A percentile compares a stretch with the other conserved stretches of the same genome.
Conservation (phyloP, 1,140 invertebrate species). For the Achroia grisella region DNA sequence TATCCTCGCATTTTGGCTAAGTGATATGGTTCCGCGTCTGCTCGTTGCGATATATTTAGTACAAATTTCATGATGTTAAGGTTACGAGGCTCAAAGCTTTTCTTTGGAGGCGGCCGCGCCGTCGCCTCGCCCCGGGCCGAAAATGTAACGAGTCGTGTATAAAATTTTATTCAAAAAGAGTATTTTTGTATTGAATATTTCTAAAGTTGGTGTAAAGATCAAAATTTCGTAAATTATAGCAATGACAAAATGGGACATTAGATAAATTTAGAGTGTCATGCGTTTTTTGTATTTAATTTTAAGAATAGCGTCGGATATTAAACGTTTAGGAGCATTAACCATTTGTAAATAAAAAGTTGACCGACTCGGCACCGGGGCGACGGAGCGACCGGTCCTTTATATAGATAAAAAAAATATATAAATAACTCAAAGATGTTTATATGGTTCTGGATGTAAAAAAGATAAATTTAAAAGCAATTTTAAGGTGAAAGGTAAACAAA, state of each 20-base stretch:
- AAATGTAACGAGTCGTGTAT: slow-evolving; percentile 68
- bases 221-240: slow-evolving; percentile 74
- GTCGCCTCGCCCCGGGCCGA: slow-evolving; percentile 35
- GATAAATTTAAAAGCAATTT: slow-evolving; percentile 67
- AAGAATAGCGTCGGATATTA: slow-evolving; percentile 72
- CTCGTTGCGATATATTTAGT: slow-evolving; percentile 70
- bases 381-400: slow-evolving; percentile 46
- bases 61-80: slow-evolving; percentile 74
- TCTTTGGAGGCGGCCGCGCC: slow-evolving; percentile 51
- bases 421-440: slow-evolving; percentile 74
- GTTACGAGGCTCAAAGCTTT: slow-evolving; percentile 72
- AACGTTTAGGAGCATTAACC: slow-evolving; percentile 73
- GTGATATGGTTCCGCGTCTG: slow-evolving; percentile 58
- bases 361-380: slow-evolving; percentile 37
- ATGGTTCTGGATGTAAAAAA: slow-evolving; percentile 74
- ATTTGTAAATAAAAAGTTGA: slow-evolving; percentile 73
- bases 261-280: slow-evolving; percentile 73
- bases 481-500: slow-evolving; percentile 57
- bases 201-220: slow-evolving; percentile 74
- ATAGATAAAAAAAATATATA: slow-evolving; percentile 74
- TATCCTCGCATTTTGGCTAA: slow-evolving; percentile 72
- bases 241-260: slow-evolving; percentile 66
- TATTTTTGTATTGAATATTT: slow-evolving; percentile 76
- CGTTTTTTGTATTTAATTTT: slow-evolving; percentile 75
- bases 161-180: slow-evolving; percentile 75